phyloP scores from a whole-genome alignment of 2,797 vertebrate species.

The Crypturellus tataupa region DNA sequence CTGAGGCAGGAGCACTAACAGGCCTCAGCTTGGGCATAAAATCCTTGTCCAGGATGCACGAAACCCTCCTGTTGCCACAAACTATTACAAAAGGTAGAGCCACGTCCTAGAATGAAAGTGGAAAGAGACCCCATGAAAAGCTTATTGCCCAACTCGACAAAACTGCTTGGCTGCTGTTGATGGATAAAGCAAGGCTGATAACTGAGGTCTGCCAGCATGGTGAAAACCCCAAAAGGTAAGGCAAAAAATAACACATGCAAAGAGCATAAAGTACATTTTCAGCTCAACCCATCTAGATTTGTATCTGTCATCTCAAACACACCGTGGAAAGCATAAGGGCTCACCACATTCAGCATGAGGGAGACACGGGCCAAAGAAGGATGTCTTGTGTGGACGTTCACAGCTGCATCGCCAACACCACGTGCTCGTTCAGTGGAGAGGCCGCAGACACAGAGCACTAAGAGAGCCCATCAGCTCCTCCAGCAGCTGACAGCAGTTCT shows the following conservation, averaged over 20 bases:
- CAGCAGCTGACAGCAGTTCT: accelerated
- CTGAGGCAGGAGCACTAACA: background rate
- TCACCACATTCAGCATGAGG: background rate
- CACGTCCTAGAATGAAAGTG: background rate
- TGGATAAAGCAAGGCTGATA: background rate
- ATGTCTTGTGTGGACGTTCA: accelerated
- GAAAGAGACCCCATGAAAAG: background rate
- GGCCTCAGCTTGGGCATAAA: background rate
- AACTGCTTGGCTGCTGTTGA: background rate
- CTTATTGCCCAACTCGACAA: background rate
- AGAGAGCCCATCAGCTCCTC: background rate
- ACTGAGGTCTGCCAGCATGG: background rate
- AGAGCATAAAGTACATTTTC: background rate
- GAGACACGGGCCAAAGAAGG: background rate
- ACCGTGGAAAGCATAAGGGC: background rate
- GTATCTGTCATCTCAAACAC: accelerated
- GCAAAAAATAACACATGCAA: background rate
- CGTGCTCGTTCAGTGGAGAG: background rate
- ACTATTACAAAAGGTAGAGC: background rate
- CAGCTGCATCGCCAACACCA: background rate
- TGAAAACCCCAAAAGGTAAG: background rate
- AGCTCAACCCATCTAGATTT: background rate
- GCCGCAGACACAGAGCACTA: background rate
- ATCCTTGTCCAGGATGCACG: background rate
- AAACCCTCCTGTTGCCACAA: background rate